These are phyloP conservation scores for Lysandra coridon DNA, from an alignment of 2,888 invertebrate species.

Conservation along the genomic window DNA sequence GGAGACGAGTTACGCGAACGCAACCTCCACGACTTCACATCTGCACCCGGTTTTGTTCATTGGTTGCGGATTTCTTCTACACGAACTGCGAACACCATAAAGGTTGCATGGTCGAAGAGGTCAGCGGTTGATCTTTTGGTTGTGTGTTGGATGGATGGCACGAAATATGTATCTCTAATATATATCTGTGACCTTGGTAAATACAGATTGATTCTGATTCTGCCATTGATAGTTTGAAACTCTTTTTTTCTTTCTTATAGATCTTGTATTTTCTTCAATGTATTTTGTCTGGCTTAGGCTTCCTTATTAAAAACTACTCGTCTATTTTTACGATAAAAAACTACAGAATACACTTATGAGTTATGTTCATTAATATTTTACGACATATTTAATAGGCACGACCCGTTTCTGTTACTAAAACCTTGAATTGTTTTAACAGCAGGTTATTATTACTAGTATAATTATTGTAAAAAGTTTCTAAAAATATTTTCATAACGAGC, in stretches of 20 bases:
- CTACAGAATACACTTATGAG: not conserved
- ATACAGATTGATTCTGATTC: not conserved
- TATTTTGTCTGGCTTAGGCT: no score
- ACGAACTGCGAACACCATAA: conserved; percentile 44
- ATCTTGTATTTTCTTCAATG: no score
- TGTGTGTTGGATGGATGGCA: not conserved
- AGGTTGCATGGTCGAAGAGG: not conserved
- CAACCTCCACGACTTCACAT: conserved; percentile 48
- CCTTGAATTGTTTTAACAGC: not conserved
- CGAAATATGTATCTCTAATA: not conserved
- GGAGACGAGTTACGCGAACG: conserved; percentile 61
- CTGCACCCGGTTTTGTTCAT: conserved; percentile 54
- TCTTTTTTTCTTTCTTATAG: no score
- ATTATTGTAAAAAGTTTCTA: not conserved
- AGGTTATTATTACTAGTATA: not conserved
- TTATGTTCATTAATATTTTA: not conserved
- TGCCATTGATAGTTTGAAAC: not conserved
- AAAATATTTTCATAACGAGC: not conserved
- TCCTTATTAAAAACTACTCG: no score
- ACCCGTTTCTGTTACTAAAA: not conserved
- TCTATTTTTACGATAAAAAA: not conserved
- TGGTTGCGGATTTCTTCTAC: conserved; percentile 53
- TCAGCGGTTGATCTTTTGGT: not conserved
- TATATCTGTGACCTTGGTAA: not conserved
- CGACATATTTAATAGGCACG: not conserved